Evolutionary conservation across 2,113 vertebrate genomes (phyloP).

Genomic region (Vulpes vulpes): DNA sequence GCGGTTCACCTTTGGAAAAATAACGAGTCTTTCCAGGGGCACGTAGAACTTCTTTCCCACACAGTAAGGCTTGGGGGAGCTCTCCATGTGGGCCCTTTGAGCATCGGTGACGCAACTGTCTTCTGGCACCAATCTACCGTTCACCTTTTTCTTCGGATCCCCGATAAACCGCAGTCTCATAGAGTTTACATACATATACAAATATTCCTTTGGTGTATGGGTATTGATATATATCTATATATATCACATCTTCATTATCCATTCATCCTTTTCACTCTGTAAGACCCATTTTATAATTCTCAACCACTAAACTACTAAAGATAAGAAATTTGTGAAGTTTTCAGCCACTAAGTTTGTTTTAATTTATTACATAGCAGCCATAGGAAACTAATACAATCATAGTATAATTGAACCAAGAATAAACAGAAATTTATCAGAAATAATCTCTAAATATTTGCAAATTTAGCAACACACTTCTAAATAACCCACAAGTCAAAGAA

Average conservation of each 20-base stretch:
- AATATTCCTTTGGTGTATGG: no score
- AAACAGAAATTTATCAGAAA: background rate
- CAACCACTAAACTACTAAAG: background rate
- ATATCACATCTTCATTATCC: background rate
- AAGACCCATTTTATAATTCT: background rate
- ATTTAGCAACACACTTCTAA: background rate
- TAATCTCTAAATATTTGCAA: background rate
- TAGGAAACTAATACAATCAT: background rate
- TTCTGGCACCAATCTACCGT: background rate
- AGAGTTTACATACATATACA: constrained; percentile 62
- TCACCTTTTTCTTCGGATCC: constrained; percentile 13
- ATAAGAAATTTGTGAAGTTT: background rate
- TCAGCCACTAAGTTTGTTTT: background rate
- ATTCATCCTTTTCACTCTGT: background rate
- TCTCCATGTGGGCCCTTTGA: constrained; percentile 60
- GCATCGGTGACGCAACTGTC: constrained; percentile 37
- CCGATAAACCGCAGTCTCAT: constrained; percentile 85
- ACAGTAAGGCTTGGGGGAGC: constrained; percentile 78
- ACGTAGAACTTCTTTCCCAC: constrained; percentile 86
- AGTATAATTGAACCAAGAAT: background rate
- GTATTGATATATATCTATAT: background rate
- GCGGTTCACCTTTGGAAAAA: constrained; percentile 87
- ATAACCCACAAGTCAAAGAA: background rate
- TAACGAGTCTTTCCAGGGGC: constrained; percentile 90
- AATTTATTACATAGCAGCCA: background rate